Percentiles rank a stretch among this genome's conserved stretches.
Conservation (phyloP, 2,113 vertebrate species). For the Centropus unirufus region DNA sequence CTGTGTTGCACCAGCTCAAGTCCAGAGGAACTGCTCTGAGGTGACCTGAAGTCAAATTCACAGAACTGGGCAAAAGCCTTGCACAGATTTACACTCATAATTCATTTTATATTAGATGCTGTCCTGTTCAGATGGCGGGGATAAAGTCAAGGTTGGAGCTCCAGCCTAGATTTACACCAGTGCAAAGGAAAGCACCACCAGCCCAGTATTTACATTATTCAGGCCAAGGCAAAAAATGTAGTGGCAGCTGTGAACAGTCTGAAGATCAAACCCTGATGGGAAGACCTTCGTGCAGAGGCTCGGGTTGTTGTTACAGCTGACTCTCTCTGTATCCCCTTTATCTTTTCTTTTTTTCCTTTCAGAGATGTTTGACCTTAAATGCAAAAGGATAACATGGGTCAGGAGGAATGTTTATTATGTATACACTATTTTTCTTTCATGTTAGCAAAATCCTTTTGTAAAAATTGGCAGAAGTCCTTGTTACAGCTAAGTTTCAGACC, state of each 20-base stretch:
- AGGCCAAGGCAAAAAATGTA: conserved; percentile 2
- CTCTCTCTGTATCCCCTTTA: conserved; percentile 22
- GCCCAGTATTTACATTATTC: neutral
- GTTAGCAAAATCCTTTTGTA: conserved; percentile 54
- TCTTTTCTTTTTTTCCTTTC: neutral
- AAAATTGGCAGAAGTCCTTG: conserved; percentile 48
- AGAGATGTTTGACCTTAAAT: conserved; percentile 52
- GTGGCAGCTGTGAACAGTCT: conserved; percentile 43
- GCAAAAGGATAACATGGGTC: conserved; percentile 23
- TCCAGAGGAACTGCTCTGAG: neutral
- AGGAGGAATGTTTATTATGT: conserved; percentile 40
- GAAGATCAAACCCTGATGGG: neutral
- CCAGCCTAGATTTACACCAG: conserved; percentile 15
- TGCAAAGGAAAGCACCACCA: neutral
- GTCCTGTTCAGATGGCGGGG: neutral
- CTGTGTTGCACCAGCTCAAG: neutral
- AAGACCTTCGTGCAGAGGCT: neutral
- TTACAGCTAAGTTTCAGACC: conserved; percentile 38
- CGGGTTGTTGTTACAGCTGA: conserved; percentile 56
- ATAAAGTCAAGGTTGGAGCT: neutral
- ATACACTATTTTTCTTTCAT: conserved; percentile 60
- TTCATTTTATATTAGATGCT: neutral
- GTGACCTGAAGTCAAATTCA: neutral
- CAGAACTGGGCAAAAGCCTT: neutral
- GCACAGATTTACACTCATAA: neutral